These are phyloP conservation scores for Lanistes nyassanus DNA, from an alignment of 1,140 invertebrate species.

Conservation along the genomic window DNA sequence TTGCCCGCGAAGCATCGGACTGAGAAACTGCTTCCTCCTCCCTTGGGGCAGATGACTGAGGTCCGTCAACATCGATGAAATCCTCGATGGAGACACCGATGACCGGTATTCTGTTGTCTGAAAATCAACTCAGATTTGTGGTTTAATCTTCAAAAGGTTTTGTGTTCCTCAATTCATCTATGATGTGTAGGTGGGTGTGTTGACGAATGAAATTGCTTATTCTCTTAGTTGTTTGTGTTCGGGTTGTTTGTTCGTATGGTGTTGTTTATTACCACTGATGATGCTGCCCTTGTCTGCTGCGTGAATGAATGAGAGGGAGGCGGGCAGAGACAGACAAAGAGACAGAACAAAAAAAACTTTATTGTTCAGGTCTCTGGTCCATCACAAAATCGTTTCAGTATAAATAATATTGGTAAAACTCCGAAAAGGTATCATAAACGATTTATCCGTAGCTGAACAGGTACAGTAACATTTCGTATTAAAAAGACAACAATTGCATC, in stretches of 20 bases:
- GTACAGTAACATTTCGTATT: neutral
- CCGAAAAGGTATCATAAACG: neutral
- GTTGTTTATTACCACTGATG: neutral
- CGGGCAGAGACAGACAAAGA: neutral
- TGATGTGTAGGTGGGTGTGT: neutral
- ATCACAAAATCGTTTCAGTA: neutral
- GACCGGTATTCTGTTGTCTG: neutral
- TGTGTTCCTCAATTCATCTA: neutral
- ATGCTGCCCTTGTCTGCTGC: neutral
- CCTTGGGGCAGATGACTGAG: neutral
- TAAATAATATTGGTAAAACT: neutral
- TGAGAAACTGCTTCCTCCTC: neutral
- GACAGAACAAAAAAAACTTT: neutral
- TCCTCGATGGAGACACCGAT: constrained; percentile 19
- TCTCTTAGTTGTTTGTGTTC: neutral
- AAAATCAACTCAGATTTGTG: neutral
- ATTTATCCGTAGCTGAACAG: neutral
- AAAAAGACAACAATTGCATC: neutral
- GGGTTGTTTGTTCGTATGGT: neutral
- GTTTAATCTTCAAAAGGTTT: neutral
- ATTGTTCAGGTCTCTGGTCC: neutral
- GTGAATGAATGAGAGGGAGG: neutral
- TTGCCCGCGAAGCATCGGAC: neutral
- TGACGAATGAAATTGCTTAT: neutral
- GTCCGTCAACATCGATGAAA: constrained; percentile 17